Conservation (phyloP, 2,797 vertebrate genomes). For the Ctenosaura bakeri region DNA sequence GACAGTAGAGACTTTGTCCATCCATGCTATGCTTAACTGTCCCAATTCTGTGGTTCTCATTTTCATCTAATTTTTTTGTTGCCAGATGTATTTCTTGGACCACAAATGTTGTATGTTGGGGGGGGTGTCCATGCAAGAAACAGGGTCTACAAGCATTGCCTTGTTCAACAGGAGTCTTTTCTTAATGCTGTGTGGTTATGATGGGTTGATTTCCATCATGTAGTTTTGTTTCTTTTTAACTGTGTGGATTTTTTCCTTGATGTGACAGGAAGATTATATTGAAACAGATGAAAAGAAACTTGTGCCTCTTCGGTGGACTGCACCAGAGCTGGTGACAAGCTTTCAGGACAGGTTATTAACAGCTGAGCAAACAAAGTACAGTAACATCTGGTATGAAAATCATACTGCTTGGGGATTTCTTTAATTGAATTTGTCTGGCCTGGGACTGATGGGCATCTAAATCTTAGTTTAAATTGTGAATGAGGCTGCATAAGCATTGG, state of each 20-base stretch:
- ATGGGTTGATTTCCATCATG: neutral
- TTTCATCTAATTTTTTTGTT: neutral
- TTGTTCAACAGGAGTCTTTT: neutral
- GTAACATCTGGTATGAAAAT: slow-evolving; percentile 94
- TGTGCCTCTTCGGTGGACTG: slow-evolving; percentile 93
- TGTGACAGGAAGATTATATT: slow-evolving; percentile 94
- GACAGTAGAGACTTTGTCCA: neutral
- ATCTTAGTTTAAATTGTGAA: neutral
- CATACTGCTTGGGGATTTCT: neutral
- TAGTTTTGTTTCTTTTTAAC: neutral
- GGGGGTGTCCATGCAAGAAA: neutral
- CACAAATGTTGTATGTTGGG: neutral
- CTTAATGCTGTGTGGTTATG: neutral
- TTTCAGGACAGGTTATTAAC: slow-evolving; percentile 93
- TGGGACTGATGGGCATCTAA: neutral
- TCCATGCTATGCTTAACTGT: neutral
- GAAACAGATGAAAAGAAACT: slow-evolving; percentile 93
- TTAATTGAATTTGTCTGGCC: neutral
- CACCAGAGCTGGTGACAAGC: slow-evolving; percentile 94
- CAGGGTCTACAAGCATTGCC: too few species aligned
- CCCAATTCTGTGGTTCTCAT: neutral
- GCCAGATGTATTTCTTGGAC: neutral
- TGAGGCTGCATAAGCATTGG: neutral
- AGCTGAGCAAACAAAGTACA: slow-evolving; percentile 92
- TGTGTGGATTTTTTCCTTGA: slow-evolving; percentile 17